Evolutionary conservation across 2,888 invertebrate genomes (phyloP).

Genomic region (Luffia ferchaultella): DNA sequence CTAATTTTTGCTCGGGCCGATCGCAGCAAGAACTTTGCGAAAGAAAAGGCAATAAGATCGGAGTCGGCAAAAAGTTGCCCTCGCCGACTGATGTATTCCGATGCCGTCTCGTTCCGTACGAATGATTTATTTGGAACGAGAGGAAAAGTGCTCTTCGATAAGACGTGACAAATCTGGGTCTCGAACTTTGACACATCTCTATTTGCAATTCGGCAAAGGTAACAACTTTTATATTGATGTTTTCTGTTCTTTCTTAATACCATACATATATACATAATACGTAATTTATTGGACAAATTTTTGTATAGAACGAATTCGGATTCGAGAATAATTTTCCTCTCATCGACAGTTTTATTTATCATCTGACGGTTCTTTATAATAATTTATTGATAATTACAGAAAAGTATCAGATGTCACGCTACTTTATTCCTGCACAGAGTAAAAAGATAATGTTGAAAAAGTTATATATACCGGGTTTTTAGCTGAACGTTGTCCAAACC

Average conservation of each 20-base stretch:
- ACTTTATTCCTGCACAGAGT: too few relatives aligned
- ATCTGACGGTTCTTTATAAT: too few relatives aligned
- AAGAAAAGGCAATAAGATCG: constrained; percentile 22
- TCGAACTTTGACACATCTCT: constrained; percentile 23
- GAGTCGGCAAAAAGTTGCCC: constrained; percentile 22
- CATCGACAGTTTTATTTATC: too few relatives aligned
- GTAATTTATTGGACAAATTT: too few relatives aligned
- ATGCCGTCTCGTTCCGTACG: constrained; percentile 24
- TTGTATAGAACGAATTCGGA: too few relatives aligned
- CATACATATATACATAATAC: not conserved
- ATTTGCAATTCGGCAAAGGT: constrained; percentile 19
- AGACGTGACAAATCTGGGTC: constrained; percentile 36
- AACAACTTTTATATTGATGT: constrained; percentile 14
- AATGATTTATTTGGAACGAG: constrained; percentile 34
- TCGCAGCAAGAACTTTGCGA: not conserved
- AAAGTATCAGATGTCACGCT: too few relatives aligned
- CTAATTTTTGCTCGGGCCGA: constrained; percentile 1
- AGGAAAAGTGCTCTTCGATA: constrained; percentile 27
- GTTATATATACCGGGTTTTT: too few relatives aligned
- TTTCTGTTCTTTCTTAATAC: constrained; percentile 8
- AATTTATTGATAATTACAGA: too few relatives aligned
- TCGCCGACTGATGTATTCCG: too few relatives aligned
- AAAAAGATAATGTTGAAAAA: too few relatives aligned
- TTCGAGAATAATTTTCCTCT: too few relatives aligned
- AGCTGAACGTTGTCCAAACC: too few relatives aligned